These are phyloP conservation scores for Catharus fuscescens DNA, from an alignment of 2,113 vertebrate genomes.

Conservation along the genomic window DNA sequence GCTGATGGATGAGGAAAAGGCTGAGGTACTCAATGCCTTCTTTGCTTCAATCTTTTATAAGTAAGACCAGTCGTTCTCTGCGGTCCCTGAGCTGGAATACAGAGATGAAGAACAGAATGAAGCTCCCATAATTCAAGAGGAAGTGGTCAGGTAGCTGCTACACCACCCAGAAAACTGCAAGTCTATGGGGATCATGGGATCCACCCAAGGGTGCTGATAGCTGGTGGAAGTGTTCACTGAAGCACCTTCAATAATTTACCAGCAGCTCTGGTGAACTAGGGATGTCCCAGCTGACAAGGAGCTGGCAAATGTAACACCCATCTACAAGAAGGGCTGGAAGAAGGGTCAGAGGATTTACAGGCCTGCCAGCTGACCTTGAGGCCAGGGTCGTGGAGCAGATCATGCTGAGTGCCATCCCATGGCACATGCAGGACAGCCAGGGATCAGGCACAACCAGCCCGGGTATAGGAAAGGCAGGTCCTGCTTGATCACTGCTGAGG, in stretches of 20 bases:
- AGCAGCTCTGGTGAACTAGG: background rate
- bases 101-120: background rate
- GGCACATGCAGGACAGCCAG: background rate
- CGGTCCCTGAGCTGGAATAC: background rate
- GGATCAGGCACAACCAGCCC: background rate
- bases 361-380: background rate
- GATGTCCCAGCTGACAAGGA: background rate
- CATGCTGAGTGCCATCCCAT: background rate
- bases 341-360: background rate
- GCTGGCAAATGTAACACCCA: accelerated
- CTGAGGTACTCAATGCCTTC: background rate
- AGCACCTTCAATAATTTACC: background rate
- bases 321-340: background rate
- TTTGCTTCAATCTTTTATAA: background rate
- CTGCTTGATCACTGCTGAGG: background rate
- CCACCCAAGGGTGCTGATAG: accelerated
- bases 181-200: background rate
- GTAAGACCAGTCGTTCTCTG: background rate
- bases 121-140: background rate
- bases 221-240: background rate
- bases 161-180: background rate
- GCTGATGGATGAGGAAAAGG: background rate
- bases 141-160: background rate
- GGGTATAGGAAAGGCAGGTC: background rate
- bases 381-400: background rate